Evolutionary conservation across 2,888 invertebrate genomes (phyloP), one percentile per base, ranked within the genome.

Genomic region (Margaritifera margaritifera): DNA sequence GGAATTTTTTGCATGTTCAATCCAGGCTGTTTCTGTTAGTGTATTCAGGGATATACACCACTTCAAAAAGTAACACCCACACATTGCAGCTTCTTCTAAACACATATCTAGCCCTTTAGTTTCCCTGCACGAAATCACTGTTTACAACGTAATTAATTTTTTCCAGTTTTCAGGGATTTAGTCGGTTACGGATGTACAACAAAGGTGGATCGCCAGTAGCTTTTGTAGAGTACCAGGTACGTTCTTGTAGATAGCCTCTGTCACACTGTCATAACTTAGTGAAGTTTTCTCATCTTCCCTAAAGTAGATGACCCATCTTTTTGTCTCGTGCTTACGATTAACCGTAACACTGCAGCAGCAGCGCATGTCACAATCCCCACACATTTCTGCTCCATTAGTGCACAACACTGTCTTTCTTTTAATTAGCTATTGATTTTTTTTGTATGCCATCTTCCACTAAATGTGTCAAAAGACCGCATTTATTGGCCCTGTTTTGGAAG

Each of bases 91-190:
- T 42, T 42, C 42, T 15, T 42, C 42, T 42, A 15, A 42, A 42
- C 42, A 42, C 42, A 3, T 42, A 15, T 42, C 42, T 42, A 11
- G 42, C 11, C 42, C 42, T 15, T 42, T 42, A 42, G 42, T 56
- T 24, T 56, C 56, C 24, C 56, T 56, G 56, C 56, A 50, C 51
- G n/a, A 22, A n/a, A 50, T 22, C 22, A n/a, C 51, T 50, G 22
- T 56, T 66, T 57, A 11, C 22, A 42, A 22, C 51, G 4, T 50
- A 66, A 42, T n/a, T 58, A 22, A 69, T 64, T 67, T 69, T 62
- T 84, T 86, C 22, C 95, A 98, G 97, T 94, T 96, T 97, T 93
- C 95, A 96, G 92, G 98, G 98, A 92, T 98, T 97, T 94, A 94
- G 95, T 92, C 96, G 98, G 91, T 95, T 98, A 92, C 96, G 98